phyloP scores from a whole-genome alignment of 2,888 invertebrate species.

The Dryococelus australis region DNA sequence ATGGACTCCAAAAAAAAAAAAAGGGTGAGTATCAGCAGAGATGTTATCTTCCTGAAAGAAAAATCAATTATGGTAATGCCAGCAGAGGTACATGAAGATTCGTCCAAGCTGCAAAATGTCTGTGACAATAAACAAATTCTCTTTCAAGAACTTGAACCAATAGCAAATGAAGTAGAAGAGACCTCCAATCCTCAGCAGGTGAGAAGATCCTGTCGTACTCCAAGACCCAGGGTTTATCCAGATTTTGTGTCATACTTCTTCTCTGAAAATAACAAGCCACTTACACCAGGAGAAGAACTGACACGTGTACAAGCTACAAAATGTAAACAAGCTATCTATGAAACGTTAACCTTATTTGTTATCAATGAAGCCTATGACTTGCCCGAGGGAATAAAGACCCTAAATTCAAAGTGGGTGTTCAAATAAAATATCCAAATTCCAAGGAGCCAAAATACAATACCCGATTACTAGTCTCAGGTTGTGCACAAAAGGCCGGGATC shows the following conservation, averaged over 20 bases:
- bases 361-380: background rate
- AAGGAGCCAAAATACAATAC: too few relatives aligned
- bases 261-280: too few relatives aligned
- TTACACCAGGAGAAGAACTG: background rate
- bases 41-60: background rate
- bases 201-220: too few relatives aligned
- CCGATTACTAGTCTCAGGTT: too few relatives aligned
- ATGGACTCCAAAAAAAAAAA: background rate
- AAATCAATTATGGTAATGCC: background rate
- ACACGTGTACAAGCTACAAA: background rate
- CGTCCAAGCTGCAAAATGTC: background rate
- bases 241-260: too few relatives aligned
- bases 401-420: too few relatives aligned
- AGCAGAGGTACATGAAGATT: background rate
- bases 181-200: background rate
- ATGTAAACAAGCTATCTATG: background rate
- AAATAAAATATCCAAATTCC: too few relatives aligned
- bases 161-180: background rate
- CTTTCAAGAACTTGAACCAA: background rate
- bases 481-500: too few relatives aligned
- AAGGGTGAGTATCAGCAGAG: background rate
- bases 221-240: too few relatives aligned
- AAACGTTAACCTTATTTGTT: background rate
- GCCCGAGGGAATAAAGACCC: too few relatives aligned
- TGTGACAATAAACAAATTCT: background rate